phyloP scores from a whole-genome alignment of 2,888 invertebrate genomes.

The Piscicola geometra region DNA sequence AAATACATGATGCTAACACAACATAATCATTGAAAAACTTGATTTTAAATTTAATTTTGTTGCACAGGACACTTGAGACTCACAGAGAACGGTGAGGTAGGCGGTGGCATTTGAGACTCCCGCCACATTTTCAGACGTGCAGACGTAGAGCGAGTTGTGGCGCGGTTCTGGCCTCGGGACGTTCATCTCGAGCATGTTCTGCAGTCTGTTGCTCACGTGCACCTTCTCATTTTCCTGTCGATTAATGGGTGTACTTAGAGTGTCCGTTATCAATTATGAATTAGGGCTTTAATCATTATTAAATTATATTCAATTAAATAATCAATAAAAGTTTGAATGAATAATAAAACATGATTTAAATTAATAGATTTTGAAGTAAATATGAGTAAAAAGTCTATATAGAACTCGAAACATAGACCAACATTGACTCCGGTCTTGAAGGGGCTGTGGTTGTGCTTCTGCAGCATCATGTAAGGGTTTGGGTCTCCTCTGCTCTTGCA shows the following conservation, averaged over 20 bases:
- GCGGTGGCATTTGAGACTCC: constrained; percentile 16
- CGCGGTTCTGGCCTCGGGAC: constrained; percentile 7
- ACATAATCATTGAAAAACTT: too few relatives aligned
- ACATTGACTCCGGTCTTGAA: constrained; percentile 41
- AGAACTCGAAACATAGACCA: too few relatives aligned
- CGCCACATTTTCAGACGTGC: constrained; percentile 25
- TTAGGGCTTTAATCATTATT: neutral
- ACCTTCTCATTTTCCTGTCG: constrained; percentile 26
- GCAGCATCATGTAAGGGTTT: constrained; percentile 40
- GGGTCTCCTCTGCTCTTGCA: constrained; percentile 46
- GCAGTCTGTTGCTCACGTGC: constrained; percentile 7
- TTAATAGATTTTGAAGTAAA: neutral
- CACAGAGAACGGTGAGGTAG: constrained; percentile 33
- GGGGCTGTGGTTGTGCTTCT: constrained; percentile 39
- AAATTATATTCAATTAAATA: too few relatives aligned
- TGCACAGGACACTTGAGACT: too few relatives aligned
- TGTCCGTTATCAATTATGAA: too few relatives aligned
- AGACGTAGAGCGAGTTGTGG: constrained; percentile 29
- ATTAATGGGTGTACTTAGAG: too few relatives aligned
- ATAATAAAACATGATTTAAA: too few relatives aligned
- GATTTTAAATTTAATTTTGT: too few relatives aligned
- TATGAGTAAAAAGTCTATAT: too few relatives aligned
- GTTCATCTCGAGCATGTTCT: constrained; percentile 27
- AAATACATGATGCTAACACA: too few relatives aligned
- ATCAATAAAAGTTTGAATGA: too few relatives aligned